phyloP scores from a whole-genome alignment of 2,113 vertebrate genomes.

The Catharus minimus region DNA sequence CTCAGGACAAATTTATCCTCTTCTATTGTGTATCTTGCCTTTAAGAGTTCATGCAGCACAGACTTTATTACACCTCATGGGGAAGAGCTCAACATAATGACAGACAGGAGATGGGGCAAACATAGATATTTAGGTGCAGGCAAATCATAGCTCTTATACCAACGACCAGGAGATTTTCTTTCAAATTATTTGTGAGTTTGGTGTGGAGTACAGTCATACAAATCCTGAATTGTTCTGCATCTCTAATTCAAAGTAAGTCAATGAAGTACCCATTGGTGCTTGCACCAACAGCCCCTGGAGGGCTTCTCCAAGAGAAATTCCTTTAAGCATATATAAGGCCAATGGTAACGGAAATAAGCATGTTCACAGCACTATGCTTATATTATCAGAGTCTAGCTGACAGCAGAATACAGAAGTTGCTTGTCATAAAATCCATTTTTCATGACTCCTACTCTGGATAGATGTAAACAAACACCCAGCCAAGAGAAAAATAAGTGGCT shows the following conservation, averaged over 20 bases:
- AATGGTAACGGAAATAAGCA: not conserved
- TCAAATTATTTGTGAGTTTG: not conserved
- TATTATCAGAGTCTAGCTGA: not conserved
- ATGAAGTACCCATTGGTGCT: not conserved
- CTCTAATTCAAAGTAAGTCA: not conserved
- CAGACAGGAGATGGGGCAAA: not conserved
- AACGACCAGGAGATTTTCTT: not conserved
- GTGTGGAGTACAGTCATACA: not conserved
- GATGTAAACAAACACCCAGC: not conserved
- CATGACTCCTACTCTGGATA: not conserved
- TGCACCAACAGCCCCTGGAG: not conserved
- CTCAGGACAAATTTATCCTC: conserved; percentile 19
- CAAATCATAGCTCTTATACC: not conserved
- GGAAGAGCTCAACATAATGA: not conserved
- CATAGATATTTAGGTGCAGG: not conserved
- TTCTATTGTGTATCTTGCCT: not conserved
- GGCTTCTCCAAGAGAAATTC: not conserved
- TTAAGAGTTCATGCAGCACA: not conserved
- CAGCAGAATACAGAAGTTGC: not conserved
- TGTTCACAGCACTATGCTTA: not conserved
- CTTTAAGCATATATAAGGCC: not conserved
- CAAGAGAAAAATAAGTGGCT: not conserved
- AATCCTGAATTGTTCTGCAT: not conserved
- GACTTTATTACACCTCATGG: not conserved
- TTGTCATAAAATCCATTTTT: not conserved